phyloP scores from a whole-genome alignment of 2,113 vertebrate species.

The Patagioenas fasciata region DNA sequence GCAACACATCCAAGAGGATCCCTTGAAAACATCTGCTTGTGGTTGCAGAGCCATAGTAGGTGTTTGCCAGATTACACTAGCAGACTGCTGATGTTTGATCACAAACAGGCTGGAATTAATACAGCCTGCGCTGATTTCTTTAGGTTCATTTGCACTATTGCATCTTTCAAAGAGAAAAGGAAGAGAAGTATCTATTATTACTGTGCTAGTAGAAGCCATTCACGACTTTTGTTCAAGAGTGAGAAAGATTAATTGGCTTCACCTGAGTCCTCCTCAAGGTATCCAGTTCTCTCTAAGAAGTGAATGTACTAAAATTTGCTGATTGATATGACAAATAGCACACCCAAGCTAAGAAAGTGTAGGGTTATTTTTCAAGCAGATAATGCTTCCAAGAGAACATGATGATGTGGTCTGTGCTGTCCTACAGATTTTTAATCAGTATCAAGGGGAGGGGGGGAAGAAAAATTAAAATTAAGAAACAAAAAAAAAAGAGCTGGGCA shows the following conservation, averaged over 20 bases:
- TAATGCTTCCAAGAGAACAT: neutral
- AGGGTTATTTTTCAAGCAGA: neutral
- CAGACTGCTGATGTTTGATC: neutral
- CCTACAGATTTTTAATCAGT: neutral
- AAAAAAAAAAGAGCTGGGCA: neutral
- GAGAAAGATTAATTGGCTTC: neutral
- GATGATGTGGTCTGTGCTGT: neutral
- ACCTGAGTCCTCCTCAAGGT: neutral
- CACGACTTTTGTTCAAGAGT: neutral
- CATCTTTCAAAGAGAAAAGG: neutral
- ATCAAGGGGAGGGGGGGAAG: neutral
- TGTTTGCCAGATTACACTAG: neutral
- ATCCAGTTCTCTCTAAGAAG: neutral
- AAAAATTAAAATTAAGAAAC: too few species aligned
- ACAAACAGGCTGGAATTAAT: neutral
- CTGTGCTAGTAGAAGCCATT: neutral
- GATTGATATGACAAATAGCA: neutral
- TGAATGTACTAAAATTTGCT: neutral
- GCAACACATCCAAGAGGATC: neutral
- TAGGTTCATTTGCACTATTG: neutral
- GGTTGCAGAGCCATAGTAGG: neutral
- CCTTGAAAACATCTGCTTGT: slow-evolving; percentile 21
- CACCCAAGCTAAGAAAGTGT: neutral
- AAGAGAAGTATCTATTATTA: neutral
- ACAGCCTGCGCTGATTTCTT: neutral